These are phyloP conservation scores for Eristalinus aeneus DNA, from an alignment of 2,888 invertebrate species.

Conservation along the genomic window DNA sequence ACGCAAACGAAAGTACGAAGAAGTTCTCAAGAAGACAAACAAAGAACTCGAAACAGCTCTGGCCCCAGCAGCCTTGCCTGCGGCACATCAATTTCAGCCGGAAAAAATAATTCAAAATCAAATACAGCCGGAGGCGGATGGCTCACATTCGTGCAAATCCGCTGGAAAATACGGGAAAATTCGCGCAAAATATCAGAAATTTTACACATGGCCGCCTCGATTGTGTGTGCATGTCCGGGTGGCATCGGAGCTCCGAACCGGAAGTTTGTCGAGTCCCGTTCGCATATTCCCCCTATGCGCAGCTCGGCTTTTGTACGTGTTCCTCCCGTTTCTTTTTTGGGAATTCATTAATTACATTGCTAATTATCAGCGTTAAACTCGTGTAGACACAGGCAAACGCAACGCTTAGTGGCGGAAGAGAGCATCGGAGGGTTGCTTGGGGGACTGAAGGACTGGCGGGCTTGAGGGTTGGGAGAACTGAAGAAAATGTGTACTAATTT, in stretches of 20 bases:
- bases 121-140: background rate
- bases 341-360: conserved; percentile 66
- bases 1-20: background rate
- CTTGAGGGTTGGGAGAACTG: background rate
- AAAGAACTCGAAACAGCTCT: conserved; percentile 35
- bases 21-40: conserved; percentile 30
- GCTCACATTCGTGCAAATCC: background rate
- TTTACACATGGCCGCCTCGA: conserved; percentile 32
- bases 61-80: conserved; percentile 50
- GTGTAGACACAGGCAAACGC: background rate
- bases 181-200: conserved; percentile 11
- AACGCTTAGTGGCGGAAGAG: conserved; percentile 15
- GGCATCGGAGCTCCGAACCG: conserved; percentile 31
- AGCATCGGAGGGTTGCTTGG: background rate
- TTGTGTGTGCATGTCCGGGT: background rate
- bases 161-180: background rate
- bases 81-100: conserved; percentile 30
- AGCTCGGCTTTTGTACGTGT: background rate
- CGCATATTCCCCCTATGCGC: background rate
- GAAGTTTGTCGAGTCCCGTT: conserved; percentile 27
- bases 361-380: conserved; percentile 59
- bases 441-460: background rate
- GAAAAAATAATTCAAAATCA: background rate
- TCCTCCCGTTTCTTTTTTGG: background rate
- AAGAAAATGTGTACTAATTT: conserved; percentile 57